phyloP scores from a whole-genome alignment of 2,797 vertebrate genomes.

The Anguilla anguilla region DNA sequence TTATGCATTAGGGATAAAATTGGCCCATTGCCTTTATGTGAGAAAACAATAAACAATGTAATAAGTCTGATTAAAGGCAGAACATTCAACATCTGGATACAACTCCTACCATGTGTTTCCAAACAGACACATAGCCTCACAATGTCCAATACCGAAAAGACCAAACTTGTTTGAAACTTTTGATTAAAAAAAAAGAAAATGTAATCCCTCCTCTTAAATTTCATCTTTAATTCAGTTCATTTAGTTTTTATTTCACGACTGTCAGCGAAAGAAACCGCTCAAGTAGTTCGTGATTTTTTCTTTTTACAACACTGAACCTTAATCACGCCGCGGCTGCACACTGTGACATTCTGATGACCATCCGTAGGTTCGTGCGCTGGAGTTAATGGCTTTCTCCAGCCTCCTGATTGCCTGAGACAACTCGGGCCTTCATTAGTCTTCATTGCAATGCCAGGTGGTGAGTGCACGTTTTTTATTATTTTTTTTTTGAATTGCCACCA shows the following conservation, averaged over 20 bases:
- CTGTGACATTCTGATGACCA: slow-evolving; percentile 58
- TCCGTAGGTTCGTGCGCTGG: slow-evolving; percentile 5
- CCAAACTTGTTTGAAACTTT: slow-evolving; percentile 1
- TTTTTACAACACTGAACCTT: slow-evolving; percentile 36
- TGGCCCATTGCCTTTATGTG: neutral
- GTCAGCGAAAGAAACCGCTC: slow-evolving; percentile 4
- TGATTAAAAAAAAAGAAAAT: neutral
- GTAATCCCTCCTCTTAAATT: slow-evolving; percentile 5
- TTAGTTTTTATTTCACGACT: slow-evolving; percentile 43
- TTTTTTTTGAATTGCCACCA: slow-evolving; percentile 27
- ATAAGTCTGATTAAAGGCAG: neutral
- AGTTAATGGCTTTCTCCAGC: slow-evolving; percentile 55
- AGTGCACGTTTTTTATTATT: slow-evolving; percentile 23
- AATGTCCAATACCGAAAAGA: neutral
- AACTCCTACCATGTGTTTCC: slow-evolving; percentile 1
- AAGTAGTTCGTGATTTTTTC: slow-evolving; percentile 15
- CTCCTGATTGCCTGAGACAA: slow-evolving; percentile 50
- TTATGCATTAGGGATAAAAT: neutral
- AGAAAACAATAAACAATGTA: neutral
- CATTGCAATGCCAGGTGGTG: slow-evolving; percentile 41
- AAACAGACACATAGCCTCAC: neutral
- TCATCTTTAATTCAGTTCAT: slow-evolving; percentile 1
- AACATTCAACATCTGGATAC: neutral
- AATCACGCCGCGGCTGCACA: slow-evolving; percentile 30
- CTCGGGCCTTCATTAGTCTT: slow-evolving; percentile 52